Conservation (phyloP, 2,113 vertebrate genomes). For the Aptenodytes forsteri region DNA sequence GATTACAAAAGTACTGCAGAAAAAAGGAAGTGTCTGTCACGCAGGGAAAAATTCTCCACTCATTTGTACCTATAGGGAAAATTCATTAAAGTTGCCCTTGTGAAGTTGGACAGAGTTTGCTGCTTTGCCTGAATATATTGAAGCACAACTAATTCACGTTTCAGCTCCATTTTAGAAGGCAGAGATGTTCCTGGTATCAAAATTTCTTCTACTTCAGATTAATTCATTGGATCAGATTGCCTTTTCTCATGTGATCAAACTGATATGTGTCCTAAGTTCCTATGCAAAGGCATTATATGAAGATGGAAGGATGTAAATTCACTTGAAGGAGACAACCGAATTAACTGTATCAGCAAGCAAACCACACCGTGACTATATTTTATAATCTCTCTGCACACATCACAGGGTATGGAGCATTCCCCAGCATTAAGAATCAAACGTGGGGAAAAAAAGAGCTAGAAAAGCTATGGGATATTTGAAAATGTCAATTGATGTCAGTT, state of each 20-base stretch:
- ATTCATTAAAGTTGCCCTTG: neutral
- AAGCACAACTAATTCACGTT: neutral
- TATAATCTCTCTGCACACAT: neutral
- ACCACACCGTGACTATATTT: neutral
- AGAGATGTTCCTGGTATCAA: neutral
- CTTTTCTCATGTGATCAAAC: neutral
- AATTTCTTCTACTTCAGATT: neutral
- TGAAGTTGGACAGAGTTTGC: neutral
- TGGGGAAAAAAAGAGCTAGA: neutral
- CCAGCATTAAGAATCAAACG: neutral
- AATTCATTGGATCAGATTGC: neutral
- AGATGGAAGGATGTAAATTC: slow-evolving; percentile 6
- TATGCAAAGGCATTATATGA: neutral
- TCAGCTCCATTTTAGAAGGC: neutral
- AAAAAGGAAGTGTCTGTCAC: neutral
- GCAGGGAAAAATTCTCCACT: neutral
- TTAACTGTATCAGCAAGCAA: neutral
- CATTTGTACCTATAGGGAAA: neutral
- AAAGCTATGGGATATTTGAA: neutral
- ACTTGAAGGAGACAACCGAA: neutral
- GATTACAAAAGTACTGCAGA: neutral
- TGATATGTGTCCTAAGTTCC: neutral
- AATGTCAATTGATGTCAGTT: neutral
- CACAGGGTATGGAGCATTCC: fast-evolving
- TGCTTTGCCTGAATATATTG: neutral